Evolutionary conservation across 2,797 vertebrate species (phyloP).

Genomic region (Falco berigora): DNA sequence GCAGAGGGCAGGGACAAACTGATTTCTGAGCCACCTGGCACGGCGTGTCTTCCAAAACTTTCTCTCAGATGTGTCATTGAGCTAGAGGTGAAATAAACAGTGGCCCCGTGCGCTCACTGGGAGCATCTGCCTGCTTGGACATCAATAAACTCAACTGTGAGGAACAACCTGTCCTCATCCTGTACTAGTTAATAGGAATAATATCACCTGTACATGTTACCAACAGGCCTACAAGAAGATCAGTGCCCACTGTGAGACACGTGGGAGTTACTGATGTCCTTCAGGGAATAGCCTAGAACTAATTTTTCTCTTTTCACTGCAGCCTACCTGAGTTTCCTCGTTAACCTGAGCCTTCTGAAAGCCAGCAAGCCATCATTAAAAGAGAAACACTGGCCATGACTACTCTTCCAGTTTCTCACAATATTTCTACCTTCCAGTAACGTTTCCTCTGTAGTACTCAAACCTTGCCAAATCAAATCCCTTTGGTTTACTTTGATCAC

Average conservation of each 20-base stretch:
- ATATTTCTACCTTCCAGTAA: not conserved
- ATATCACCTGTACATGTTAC: not conserved
- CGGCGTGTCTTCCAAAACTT: too few relatives aligned
- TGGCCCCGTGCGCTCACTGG: not conserved
- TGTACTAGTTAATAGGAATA: not conserved
- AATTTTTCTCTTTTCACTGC: not conserved
- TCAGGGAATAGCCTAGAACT: not conserved
- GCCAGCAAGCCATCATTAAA: not conserved
- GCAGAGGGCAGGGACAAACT: not conserved
- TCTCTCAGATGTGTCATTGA: not conserved
- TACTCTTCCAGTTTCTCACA: not conserved
- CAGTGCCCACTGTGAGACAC: not conserved
- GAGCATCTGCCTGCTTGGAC: not conserved
- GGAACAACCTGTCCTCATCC: not conserved
- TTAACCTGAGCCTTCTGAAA: not conserved
- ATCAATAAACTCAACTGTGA: not conserved
- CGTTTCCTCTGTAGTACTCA: not conserved
- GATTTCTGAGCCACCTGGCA: not conserved
- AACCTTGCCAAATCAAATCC: not conserved
- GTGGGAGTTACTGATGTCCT: not conserved
- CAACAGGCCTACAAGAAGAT: not conserved
- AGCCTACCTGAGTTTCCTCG: not conserved
- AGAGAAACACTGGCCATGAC: accelerated
- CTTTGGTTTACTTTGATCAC: not conserved
- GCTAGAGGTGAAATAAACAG: not conserved